Base-by-base conservation (phyloP, 1,140 invertebrate genomes). In the Cotesia typhae region DNA sequence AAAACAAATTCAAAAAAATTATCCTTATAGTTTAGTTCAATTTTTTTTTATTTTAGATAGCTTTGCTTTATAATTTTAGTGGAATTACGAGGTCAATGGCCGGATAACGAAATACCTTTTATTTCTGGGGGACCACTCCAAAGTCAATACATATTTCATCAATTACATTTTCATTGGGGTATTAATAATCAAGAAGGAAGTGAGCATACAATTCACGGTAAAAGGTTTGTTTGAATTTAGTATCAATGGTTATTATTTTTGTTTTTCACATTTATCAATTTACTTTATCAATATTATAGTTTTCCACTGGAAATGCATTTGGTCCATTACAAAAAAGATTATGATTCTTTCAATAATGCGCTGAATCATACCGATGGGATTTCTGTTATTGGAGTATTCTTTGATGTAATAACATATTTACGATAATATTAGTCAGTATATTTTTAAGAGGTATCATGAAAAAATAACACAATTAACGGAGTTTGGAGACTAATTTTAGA, bases 181-280 rank as follows among this genome's bases (percentile, higher is more conserved):
- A 14, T 52, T 37, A 64, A 41, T 47, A 91, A 95, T 77, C 89
- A 89, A 0, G 81, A 90, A 38, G 96, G 96, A 36, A 95, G 94
- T 14, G 96, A 98, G 85, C 95, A 96, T 85, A 90, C 89, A 51
- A 91, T 97, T 35, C 92, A 94, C 73, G 89, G 90, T 63, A 67
- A 79, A 47, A 78, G 74, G 81, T 82, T 73, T 6, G 10, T 38
- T 68, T 51, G 17, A 37, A n/a, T n/a, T 59, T 47, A 55, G 3
- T 55, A 17, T 14, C 12, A 55, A 28, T 28, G 28, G 28, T 28
- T 28, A 28, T 28, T n/a, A 14, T 55, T n/a, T 2, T 55, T 55
- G 5, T 3, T n/a, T 55, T 55, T 55, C 4, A n/a, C 2, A 55
- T 4, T n/a, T 55, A 55, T 14, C 4, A 9, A 9, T 14, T 20